These are phyloP conservation scores for Liasis olivaceus DNA, from an alignment of 2,797 vertebrate genomes.

Conservation along the genomic window DNA sequence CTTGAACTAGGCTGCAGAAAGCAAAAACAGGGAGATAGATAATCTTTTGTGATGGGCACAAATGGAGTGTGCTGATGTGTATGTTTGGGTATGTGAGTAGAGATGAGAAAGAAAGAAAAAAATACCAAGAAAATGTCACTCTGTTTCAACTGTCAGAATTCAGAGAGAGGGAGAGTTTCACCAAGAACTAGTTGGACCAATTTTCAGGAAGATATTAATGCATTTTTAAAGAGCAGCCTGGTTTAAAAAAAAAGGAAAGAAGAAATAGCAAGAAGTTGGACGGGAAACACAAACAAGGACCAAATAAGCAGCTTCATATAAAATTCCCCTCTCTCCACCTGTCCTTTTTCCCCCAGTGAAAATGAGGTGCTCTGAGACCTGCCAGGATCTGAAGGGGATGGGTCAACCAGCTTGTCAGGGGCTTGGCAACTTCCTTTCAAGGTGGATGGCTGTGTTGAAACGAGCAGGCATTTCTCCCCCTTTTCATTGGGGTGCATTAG, in stretches of 20 bases:
- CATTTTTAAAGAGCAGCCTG: constrained; percentile 16
- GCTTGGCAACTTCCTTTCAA: constrained; percentile 41
- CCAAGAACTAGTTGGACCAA: constrained; percentile 40
- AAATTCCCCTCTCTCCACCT: neutral
- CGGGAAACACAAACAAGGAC: constrained; percentile 32
- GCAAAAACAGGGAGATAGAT: neutral
- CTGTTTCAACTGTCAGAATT: constrained; percentile 39
- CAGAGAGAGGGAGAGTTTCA: neutral
- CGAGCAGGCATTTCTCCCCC: constrained; percentile 36
- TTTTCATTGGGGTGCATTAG: constrained; percentile 53
- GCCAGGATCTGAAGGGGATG: constrained; percentile 33
- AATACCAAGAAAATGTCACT: constrained; percentile 21
- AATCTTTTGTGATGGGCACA: neutral
- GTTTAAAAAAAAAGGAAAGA: constrained; percentile 19
- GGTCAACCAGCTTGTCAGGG: constrained; percentile 33
- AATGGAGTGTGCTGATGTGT: neutral
- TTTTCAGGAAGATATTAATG: constrained; percentile 53
- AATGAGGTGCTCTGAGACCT: constrained; percentile 44
- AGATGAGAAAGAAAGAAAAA: neutral
- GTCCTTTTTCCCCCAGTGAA: constrained; percentile 18
- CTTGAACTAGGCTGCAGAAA: constrained; percentile 43
- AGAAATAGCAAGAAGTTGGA: constrained; percentile 35
- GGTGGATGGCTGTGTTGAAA: constrained; percentile 18
- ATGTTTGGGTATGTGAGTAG: neutral
- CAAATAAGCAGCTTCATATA: constrained; percentile 28